Evolutionary conservation across 2,113 vertebrate species (phyloP).

Genomic region (Hypomesus transpacificus): DNA sequence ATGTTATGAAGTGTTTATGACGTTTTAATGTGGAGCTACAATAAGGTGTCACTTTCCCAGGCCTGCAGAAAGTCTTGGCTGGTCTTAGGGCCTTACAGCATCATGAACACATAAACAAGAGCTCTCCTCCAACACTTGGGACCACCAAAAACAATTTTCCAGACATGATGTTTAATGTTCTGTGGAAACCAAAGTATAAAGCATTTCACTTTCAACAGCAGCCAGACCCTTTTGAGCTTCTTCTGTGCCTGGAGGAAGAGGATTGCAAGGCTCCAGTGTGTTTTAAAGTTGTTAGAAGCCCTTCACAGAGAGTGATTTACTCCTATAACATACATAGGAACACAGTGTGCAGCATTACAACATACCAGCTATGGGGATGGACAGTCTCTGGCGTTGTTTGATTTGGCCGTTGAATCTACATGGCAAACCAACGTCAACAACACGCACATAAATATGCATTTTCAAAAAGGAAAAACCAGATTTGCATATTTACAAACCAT

Average conservation of each 20-base stretch:
- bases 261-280: conserved; percentile 42
- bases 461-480: conserved; percentile 25
- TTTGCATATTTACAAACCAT: conserved; percentile 23
- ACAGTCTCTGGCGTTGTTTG: conserved; percentile 41
- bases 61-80: conserved; percentile 17
- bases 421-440: conserved; percentile 20
- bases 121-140: conserved; percentile 41
- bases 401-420: conserved; percentile 41
- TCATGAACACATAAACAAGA: conserved; percentile 45
- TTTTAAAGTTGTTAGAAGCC: conserved; percentile 54
- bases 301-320: conserved; percentile 57
- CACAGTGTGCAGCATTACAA: conserved; percentile 45
- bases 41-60: conserved; percentile 18
- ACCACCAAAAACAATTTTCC: conserved; percentile 61
- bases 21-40: conserved; percentile 18
- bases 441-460: conserved; percentile 38
- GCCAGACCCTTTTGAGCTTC: conserved; percentile 50
- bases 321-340: conserved; percentile 41
- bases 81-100: conserved; percentile 26
- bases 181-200: conserved; percentile 51
- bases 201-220: conserved; percentile 52
- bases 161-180: conserved; percentile 64
- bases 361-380: conserved; percentile 30
- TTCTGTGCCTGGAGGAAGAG: conserved; percentile 35
- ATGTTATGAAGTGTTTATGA: conserved; percentile 31